Conservation (phyloP, 2,888 invertebrate genomes). For the Leptura quadrifasciata region DNA sequence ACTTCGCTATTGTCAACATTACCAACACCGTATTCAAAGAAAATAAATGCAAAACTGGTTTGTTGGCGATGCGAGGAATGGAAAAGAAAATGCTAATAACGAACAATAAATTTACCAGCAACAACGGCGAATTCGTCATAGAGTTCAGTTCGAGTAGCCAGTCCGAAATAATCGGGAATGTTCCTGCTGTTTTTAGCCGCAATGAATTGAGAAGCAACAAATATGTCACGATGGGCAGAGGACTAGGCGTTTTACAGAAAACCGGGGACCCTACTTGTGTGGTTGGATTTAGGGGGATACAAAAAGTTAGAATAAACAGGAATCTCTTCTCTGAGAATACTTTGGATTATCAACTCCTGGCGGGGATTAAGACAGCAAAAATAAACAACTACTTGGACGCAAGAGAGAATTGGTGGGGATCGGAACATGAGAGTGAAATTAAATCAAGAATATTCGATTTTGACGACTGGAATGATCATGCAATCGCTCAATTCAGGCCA, state of each 20-base stretch:
- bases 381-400: conserved; percentile 92
- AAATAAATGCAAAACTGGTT: conserved; percentile 88
- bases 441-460: conserved; percentile 94
- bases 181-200: conserved; percentile 85
- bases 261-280: conserved; percentile 84
- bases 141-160: conserved; percentile 94
- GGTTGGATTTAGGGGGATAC: conserved; percentile 94
- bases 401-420: conserved; percentile 98
- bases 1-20: conserved; percentile 93
- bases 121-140: conserved; percentile 88
- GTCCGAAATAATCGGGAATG: conserved; percentile 92
- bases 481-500: conserved; percentile 92
- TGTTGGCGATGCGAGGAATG: conserved; percentile 93
- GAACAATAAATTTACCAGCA: conserved; percentile 86
- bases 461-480: conserved; percentile 99
- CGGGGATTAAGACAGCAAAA: conserved; percentile 92
- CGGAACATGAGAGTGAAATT: conserved; percentile 83
- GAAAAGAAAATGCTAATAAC: conserved; percentile 94
- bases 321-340: conserved; percentile 91
- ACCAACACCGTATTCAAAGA: conserved; percentile 89
- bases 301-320: conserved; percentile 91
- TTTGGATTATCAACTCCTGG: conserved; percentile 92
- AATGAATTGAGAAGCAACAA: conserved; percentile 87
- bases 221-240: conserved; percentile 68
- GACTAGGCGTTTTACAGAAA: conserved; percentile 70